Conservation (phyloP, 2,888 invertebrate genomes). For the Ligdia adustata region DNA sequence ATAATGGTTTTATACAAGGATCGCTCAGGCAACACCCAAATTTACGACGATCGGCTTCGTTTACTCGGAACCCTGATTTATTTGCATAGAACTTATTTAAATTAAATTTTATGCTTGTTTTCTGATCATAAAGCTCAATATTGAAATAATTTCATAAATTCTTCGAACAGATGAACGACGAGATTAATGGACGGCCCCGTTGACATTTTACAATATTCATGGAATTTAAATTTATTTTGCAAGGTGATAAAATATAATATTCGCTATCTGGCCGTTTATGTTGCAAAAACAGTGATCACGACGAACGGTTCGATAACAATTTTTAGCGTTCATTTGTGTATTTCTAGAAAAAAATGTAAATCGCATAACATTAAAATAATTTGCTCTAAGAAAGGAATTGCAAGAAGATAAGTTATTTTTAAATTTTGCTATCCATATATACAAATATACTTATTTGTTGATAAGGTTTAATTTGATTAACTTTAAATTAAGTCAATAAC, state of each 20-base stretch:
- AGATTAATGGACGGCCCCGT: slow-evolving; percentile 6
- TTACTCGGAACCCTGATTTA: slow-evolving; percentile 38
- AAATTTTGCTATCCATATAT: too few relatives aligned
- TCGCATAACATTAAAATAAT: too few relatives aligned
- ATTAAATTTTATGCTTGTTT: slow-evolving; percentile 34
- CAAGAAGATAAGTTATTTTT: too few relatives aligned
- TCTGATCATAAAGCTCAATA: slow-evolving; percentile 38
- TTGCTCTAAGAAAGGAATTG: too few relatives aligned
- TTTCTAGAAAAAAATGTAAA: too few relatives aligned
- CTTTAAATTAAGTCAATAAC: too few relatives aligned
- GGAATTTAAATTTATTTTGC: slow-evolving; percentile 8
- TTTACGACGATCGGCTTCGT: slow-evolving; percentile 49
- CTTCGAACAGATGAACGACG: slow-evolving; percentile 11
- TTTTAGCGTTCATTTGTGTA: too few relatives aligned
- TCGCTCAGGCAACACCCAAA: slow-evolving; percentile 48
- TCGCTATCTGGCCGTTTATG: too few relatives aligned
- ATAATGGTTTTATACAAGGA: slow-evolving; percentile 55
- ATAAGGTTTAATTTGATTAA: too few relatives aligned
- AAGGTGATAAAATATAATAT: slow-evolving; percentile 1
- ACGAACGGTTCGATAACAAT: too few relatives aligned
- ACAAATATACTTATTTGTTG: too few relatives aligned
- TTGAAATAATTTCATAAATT: slow-evolving; percentile 25
- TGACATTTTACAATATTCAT: slow-evolving; percentile 13
- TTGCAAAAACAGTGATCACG: too few relatives aligned
- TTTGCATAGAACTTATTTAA: slow-evolving; percentile 41